Percentiles rank a stretch among this genome's conserved stretches.
These are phyloP conservation scores for Scaptodrosophila latifasciaeformis DNA, from an alignment of 2,888 invertebrate species.

Conservation along the genomic window DNA sequence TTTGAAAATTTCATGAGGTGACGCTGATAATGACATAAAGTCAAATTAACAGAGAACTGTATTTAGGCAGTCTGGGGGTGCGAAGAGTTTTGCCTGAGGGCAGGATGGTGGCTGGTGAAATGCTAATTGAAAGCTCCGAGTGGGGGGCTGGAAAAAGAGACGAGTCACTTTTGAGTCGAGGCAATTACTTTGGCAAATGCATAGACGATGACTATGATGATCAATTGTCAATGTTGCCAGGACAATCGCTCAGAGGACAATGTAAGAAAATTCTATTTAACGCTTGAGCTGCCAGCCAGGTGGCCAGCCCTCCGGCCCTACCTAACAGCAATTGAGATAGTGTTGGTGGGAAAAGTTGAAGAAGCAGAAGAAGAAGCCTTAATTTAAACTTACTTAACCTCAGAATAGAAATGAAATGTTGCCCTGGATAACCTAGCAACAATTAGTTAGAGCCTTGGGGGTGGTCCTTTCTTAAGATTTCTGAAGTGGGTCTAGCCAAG, in stretches of 20 bases:
- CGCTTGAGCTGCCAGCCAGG: conserved; percentile 46
- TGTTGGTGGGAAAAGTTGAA: not conserved
- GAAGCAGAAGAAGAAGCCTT: conserved; percentile 20
- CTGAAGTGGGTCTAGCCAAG: not conserved
- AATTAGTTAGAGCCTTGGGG: conserved; percentile 62
- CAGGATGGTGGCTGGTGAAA: too few relatives aligned
- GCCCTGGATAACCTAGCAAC: conserved; percentile 40
- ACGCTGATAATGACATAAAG: conserved; percentile 58
- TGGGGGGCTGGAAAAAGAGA: not conserved
- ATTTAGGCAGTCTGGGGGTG: too few relatives aligned
- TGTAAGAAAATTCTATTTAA: conserved; percentile 58
- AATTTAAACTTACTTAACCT: conserved; percentile 47
- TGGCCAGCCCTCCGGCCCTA: not conserved
- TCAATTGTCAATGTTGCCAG: conserved; percentile 30
- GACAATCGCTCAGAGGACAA: conserved; percentile 40
- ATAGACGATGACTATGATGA: not conserved
- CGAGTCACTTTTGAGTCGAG: not conserved
- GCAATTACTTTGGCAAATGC: not conserved
- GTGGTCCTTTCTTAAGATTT: conserved; percentile 59
- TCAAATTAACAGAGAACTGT: conserved; percentile 53
- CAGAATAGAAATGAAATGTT: conserved; percentile 38
- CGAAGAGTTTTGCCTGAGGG: too few relatives aligned
- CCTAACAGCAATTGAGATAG: not conserved
- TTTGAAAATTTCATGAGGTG: too few relatives aligned
- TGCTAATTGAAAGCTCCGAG: not conserved